A percentile compares a stretch with the other conserved stretches of the same genome.
phyloP scores from a whole-genome alignment of 2,797 vertebrate genomes.

The Anisognathus igniventris region DNA sequence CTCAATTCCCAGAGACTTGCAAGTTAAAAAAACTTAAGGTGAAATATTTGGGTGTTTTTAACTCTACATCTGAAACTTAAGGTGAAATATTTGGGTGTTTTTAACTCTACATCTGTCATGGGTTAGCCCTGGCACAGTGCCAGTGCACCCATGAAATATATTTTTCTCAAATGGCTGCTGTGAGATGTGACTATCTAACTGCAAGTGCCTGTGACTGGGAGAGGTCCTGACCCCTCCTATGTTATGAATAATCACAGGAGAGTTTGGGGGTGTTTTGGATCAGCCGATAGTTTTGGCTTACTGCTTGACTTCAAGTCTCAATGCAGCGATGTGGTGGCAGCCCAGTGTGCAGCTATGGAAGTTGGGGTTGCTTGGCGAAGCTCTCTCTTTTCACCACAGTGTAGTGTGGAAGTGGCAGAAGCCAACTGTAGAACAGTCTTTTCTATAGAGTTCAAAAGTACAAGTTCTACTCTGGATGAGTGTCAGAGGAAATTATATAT shows the following conservation, averaged over 20 bases:
- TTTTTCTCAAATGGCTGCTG: not conserved
- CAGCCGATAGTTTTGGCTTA: not conserved
- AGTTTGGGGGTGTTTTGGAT: not conserved
- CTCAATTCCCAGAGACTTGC: not conserved
- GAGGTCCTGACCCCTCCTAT: not conserved
- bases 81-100: not conserved
- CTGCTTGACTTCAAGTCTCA: not conserved
- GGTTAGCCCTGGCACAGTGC: not conserved
- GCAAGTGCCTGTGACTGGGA: not conserved
- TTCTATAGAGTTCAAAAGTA: not conserved
- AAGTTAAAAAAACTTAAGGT: not conserved
- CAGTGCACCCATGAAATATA: not conserved
- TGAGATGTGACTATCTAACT: not conserved
- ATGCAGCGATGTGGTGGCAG: fast-evolving
- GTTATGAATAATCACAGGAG: not conserved
- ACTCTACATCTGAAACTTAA: not conserved
- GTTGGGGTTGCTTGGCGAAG: not conserved
- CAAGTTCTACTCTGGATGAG: not conserved
- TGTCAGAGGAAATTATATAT: not conserved
- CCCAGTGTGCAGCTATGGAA: not conserved
- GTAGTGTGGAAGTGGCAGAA: not conserved
- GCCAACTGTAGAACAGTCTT: not conserved
- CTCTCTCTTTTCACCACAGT: not conserved
- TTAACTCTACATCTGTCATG: not conserved
- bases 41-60: not conserved